These are phyloP conservation scores for Sclerurus mexicanus DNA, from an alignment of 2,113 vertebrate species.

Conservation along the genomic window DNA sequence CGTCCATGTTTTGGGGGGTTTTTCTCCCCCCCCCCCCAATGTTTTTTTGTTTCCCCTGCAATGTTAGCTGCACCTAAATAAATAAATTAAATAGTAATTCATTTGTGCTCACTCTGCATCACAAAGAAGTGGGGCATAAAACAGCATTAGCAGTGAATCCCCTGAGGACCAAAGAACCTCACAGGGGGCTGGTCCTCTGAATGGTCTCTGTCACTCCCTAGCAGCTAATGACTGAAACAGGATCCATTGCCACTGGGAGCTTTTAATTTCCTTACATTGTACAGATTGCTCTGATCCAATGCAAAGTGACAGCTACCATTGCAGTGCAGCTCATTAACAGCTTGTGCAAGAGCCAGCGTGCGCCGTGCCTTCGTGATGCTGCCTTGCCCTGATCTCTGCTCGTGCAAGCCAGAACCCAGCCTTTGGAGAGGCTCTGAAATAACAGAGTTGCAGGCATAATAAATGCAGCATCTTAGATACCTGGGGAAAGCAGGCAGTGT, in stretches of 20 bases:
- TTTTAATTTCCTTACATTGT: conserved; percentile 83
- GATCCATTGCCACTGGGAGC: conserved; percentile 78
- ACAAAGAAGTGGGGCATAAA: conserved; percentile 79
- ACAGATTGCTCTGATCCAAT: conserved; percentile 72
- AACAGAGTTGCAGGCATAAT: background rate
- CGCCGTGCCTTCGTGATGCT: background rate
- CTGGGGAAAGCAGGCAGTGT: background rate
- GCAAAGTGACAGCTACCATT: conserved; percentile 75
- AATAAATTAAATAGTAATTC: conserved; percentile 72
- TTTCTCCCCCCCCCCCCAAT: background rate
- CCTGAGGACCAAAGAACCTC: conserved; percentile 70
- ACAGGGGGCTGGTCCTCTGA: conserved; percentile 74
- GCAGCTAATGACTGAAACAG: conserved; percentile 79
- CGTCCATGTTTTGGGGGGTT: background rate
- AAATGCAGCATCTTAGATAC: background rate
- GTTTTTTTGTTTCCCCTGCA: conserved; percentile 37
- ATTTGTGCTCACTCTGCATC: conserved; percentile 70
- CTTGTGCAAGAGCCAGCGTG: conserved; percentile 23
- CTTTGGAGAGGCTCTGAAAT: conserved; percentile 6
- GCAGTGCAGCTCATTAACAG: conserved; percentile 74
- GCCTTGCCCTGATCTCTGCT: background rate
- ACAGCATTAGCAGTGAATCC: conserved; percentile 73
- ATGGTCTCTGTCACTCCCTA: conserved; percentile 71
- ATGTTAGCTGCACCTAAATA: conserved; percentile 65
- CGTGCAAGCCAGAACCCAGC: background rate